A percentile compares a stretch with the other conserved stretches of the same genome.
phyloP scores from a whole-genome alignment of 2,888 invertebrate species.

The Melanophora roralis region DNA sequence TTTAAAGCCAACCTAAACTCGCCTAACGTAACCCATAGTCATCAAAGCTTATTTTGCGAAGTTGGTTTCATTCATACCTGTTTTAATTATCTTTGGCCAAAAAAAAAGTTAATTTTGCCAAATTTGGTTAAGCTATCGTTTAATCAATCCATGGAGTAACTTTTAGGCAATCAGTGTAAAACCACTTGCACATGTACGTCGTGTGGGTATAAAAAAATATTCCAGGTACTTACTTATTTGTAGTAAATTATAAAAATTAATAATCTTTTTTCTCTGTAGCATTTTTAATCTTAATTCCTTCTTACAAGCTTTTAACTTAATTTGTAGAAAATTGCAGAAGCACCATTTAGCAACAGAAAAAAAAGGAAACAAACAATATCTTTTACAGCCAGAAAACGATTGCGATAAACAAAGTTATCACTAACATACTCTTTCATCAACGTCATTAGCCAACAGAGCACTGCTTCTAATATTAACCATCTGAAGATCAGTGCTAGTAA shows the following conservation, averaged over 20 bases:
- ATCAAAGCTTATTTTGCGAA: no score
- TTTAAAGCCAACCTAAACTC: no score
- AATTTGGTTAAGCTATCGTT: no score
- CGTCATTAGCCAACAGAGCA: background rate
- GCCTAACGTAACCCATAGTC: no score
- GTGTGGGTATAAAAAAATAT: no score
- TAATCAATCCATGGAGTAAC: no score
- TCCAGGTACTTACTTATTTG: no score
- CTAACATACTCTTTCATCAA: conserved; percentile 41
- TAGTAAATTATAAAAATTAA: conserved; percentile 3
- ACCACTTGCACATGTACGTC: no score
- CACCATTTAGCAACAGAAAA: background rate
- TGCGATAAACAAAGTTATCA: conserved; percentile 39
- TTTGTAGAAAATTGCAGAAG: background rate
- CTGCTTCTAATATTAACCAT: background rate
- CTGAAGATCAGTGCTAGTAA: background rate
- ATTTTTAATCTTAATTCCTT: background rate
- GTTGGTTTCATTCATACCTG: no score
- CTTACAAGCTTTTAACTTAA: background rate
- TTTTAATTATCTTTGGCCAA: no score
- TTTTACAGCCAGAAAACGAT: conserved; percentile 25
- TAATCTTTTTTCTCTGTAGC: background rate
- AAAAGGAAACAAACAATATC: conserved; percentile 31
- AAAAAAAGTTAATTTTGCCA: no score
- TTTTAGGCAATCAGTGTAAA: no score